Evolutionary conservation across 2,888 invertebrate genomes (phyloP), one percentile per base, ranked within the genome.

Genomic region (Tridacna crocea): DNA sequence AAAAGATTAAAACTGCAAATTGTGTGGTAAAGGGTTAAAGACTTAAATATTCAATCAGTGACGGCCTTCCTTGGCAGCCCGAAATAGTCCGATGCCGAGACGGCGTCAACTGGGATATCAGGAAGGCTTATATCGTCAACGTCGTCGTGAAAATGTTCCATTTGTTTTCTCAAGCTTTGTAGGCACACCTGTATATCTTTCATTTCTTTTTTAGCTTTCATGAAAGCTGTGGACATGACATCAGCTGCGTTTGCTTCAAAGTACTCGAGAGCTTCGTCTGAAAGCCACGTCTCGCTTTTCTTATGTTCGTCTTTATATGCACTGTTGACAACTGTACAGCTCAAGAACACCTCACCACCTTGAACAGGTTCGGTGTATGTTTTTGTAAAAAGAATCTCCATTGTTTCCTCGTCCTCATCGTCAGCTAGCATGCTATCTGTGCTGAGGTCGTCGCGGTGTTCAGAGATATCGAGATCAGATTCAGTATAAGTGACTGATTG

Each of bases 161-260:
- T 92, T 79, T 92, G 92, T 19, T 91, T 82, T 4, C 91, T 83
- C 26, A 92, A 84, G 72, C 88, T 90, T 74, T 91, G 90, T 48
- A 92, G 82, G 75, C 92, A 92, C 17, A 88, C 80, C 72, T 92
- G 92, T 24, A 92, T 92, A 73, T 92, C 92, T 66, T 91, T 90
- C 92, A 92, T 92, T 79, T 92, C 91, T 22, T 88, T 87, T 26
- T 91, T 88, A 0, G 92, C 92, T 79, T 92, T 90, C 60, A 90
- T 88, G 79, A 91, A 91, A 66, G 89, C 88, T 6, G 82, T 84
- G 58, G 83, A 88, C 80, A 82, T 90, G 0, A 88, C 89, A 26
- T 90, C 89, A 0, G 90, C 86, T 8, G 90, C 84, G 17, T 87
- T 84, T 0, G 84, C 84, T 76, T 87, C 87, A 15, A 87, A 79